phyloP scores from a whole-genome alignment of 1,140 invertebrate genomes.

The Zaprionus capensis region DNA sequence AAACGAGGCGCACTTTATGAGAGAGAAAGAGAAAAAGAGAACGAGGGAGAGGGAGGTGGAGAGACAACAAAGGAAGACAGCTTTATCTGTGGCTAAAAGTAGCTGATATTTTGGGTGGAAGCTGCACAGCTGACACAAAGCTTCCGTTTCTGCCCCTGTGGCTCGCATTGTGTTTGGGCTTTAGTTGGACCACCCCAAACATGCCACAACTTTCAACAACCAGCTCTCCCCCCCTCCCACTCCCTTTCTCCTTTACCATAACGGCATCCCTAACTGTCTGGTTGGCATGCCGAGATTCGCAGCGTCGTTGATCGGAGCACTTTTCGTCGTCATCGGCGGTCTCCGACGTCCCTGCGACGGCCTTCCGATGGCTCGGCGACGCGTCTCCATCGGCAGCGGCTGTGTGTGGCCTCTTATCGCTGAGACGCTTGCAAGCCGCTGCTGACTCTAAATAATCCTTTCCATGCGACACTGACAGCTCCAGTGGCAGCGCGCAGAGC shows the following conservation, averaged over 20 bases:
- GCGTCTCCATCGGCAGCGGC: constrained; percentile 51
- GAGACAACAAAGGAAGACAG: constrained; percentile 55
- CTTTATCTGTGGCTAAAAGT: constrained; percentile 75
- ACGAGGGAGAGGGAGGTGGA: not conserved
- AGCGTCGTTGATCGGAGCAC: constrained; percentile 41
- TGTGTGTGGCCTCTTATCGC: constrained; percentile 73
- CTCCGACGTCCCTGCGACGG: constrained; percentile 20
- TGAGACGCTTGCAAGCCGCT: constrained; percentile 78
- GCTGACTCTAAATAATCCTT: constrained; percentile 83
- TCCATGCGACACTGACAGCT: constrained; percentile 68
- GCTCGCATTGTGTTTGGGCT: constrained; percentile 17
- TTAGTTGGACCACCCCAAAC: constrained; percentile 21
- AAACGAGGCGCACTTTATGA: constrained; percentile 68
- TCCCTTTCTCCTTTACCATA: not conserved
- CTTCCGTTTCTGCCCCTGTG: constrained; percentile 27
- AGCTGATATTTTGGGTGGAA: constrained; percentile 68
- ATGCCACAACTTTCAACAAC: constrained; percentile 3
- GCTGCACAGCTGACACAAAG: constrained; percentile 55
- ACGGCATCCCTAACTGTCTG: not conserved
- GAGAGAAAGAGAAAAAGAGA: not conserved
- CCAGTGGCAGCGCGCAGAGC: constrained; percentile 49
- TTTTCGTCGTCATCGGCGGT: constrained; percentile 44
- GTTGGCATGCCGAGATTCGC: constrained; percentile 7
- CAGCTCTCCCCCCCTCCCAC: not conserved
- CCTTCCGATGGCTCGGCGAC: not conserved